A percentile compares a stretch with the other conserved stretches of the same genome.
These are phyloP conservation scores for Halcyon smyrnensis DNA, from an alignment of 2,797 vertebrate species.

Conservation along the genomic window DNA sequence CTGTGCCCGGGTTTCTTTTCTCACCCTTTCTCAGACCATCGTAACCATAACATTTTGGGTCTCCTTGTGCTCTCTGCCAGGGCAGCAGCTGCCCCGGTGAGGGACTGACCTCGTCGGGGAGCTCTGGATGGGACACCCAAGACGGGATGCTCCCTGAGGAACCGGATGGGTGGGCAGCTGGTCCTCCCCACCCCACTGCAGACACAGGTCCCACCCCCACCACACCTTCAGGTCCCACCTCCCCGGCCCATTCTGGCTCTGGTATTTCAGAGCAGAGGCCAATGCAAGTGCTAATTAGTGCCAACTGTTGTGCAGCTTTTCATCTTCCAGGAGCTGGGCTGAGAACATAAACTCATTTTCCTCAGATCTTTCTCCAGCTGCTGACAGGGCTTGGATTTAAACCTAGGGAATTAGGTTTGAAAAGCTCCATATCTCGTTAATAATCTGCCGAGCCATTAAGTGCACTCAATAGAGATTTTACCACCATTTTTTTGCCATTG, in stretches of 20 bases:
- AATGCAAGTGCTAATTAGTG: not conserved
- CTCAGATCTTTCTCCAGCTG: not conserved
- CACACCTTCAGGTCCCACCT: not conserved
- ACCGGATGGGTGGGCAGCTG: rapidly evolving
- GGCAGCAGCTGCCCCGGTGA: not conserved
- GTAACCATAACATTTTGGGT: not conserved
- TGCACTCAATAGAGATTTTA: conserved; percentile 29
- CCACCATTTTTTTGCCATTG: not conserved
- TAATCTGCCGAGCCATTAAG: conserved; percentile 4
- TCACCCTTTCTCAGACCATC: not conserved
- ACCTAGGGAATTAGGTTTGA: not conserved
- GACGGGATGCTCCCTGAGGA: not conserved
- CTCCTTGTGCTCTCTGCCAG: not conserved
- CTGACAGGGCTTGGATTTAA: conserved; percentile 36
- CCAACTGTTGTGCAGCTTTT: not conserved
- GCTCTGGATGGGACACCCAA: not conserved
- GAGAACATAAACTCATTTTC: not conserved
- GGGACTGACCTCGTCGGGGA: not conserved
- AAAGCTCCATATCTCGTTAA: conserved; percentile 12
- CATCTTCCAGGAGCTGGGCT: not conserved
- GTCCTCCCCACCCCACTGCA: not conserved
- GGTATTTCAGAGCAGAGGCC: rapidly evolving
- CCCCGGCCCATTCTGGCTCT: not conserved
- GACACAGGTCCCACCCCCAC: not conserved
- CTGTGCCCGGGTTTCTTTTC: not conserved